phyloP scores from a whole-genome alignment of 2,888 invertebrate genomes.

The Rhogogaster chlorosoma region DNA sequence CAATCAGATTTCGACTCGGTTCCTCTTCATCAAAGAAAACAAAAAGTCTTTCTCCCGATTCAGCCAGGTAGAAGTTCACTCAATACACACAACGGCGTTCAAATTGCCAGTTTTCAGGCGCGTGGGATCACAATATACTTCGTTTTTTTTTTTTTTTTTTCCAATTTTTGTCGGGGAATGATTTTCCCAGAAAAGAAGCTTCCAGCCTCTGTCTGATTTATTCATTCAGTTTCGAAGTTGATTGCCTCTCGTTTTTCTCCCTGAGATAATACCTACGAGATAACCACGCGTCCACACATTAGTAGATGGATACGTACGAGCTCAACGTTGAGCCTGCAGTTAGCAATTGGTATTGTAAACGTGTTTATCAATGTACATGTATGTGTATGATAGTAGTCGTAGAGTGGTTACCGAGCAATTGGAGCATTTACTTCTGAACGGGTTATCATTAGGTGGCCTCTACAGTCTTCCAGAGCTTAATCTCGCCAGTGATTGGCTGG shows the following conservation, averaged over 20 bases:
- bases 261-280: background rate
- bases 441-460: slow-evolving; percentile 63
- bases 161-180: background rate
- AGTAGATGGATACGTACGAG: too few species aligned
- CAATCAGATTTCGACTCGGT: background rate
- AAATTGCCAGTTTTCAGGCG: background rate
- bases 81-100: background rate
- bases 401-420: slow-evolving; percentile 57
- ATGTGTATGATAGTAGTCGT: background rate
- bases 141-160: too few species aligned
- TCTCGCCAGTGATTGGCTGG: slow-evolving; percentile 61
- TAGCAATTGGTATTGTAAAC: background rate
- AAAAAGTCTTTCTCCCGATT: background rate
- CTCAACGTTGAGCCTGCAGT: too few species aligned
- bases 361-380: background rate
- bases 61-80: background rate
- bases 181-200: background rate
- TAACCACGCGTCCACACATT: background rate
- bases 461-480: slow-evolving; percentile 53
- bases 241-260: background rate
- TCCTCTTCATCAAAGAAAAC: background rate
- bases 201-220: background rate
- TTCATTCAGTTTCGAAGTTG: background rate
- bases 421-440: slow-evolving; percentile 62
- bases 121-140: background rate